Evolutionary conservation across 2,797 vertebrate species (phyloP), one percentile per base, ranked within the genome.

Genomic region (Botia almorhae): DNA sequence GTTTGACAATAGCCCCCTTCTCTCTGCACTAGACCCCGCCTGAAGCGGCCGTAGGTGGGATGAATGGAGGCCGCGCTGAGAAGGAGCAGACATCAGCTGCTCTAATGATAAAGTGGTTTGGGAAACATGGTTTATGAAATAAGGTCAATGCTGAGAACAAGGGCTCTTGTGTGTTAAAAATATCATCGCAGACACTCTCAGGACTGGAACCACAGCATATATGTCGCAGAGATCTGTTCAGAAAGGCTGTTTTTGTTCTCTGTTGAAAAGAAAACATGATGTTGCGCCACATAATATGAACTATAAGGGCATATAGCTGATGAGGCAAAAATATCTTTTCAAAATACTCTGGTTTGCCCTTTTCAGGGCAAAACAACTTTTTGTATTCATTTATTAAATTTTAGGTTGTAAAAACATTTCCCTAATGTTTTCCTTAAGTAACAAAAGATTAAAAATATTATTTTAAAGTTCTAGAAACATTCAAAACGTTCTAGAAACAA

Each of bases 61-160:
- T 84, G 55, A 72, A 81, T 80, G 78, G 53, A 75, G 78, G 75
- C 69, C 55, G 56, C 69, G 14, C 78, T 84, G 82, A 86, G 82
- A 84, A 81, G 79, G 65, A 81, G 75, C 85, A 84, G 85, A 74
- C 84, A 60, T 81, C 73, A 80, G 72, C 77, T 82, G 60, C 51
- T 55, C n/a, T 19, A 4, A 80, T 11, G 36, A 75, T 80, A 51
- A 76, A 80, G 55, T 33, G 64, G 53, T 71, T 63, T 48, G 64
- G 29, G 76, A 72, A 69, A 23, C 33, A 23, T 23, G 19, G 56
- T 72, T 80, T 65, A 73, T 8, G 39, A 70, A 84, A 78, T 4
- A 55, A 76, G 85, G 80, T 82, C 85, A 82, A 33, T 39, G 10
- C 23, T 23, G 19, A 76, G 71, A 82, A 86, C 70, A 82, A 84